phyloP scores from a whole-genome alignment of 2,797 vertebrate genomes.

The Paedocypris micromegethes region DNA sequence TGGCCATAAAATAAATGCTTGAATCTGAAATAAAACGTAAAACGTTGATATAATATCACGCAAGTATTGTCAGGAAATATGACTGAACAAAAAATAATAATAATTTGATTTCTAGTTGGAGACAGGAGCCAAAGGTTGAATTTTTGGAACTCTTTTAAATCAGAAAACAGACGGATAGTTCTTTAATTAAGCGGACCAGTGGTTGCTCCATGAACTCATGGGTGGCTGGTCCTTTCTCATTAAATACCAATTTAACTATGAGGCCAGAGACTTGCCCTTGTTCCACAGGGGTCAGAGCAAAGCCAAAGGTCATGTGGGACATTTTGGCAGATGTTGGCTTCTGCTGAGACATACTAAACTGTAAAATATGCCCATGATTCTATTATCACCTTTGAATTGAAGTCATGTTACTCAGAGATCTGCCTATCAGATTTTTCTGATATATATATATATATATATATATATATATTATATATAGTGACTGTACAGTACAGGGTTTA shows the following conservation, averaged over 20 bases:
- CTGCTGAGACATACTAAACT: conserved; percentile 23
- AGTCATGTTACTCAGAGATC: no score
- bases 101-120: conserved; percentile 7
- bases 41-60: no score
- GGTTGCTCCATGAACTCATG: conserved; percentile 51
- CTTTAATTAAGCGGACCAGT: conserved; percentile 60
- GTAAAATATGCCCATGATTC: no score
- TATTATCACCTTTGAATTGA: no score
- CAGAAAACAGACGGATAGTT: conserved; percentile 56
- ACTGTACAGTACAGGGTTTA: no score
- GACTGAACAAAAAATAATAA: neutral
- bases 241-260: conserved; percentile 54
- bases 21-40: no score
- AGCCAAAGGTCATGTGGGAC: conserved; percentile 8
- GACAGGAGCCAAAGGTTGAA: conserved; percentile 30
- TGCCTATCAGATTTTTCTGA: no score
- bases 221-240: conserved; percentile 58
- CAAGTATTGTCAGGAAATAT: no score
- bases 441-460: no score
- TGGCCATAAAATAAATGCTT: no score
- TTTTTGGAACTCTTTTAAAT: conserved; percentile 58
- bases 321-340: conserved; percentile 33
- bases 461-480: no score
- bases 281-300: conserved; percentile 6
- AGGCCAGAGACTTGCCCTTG: conserved; percentile 24